Evolutionary conservation across 2,113 vertebrate species (phyloP), one percentile per base, ranked within the genome.

Genomic region (Brachyhypopomus occidentalis): DNA sequence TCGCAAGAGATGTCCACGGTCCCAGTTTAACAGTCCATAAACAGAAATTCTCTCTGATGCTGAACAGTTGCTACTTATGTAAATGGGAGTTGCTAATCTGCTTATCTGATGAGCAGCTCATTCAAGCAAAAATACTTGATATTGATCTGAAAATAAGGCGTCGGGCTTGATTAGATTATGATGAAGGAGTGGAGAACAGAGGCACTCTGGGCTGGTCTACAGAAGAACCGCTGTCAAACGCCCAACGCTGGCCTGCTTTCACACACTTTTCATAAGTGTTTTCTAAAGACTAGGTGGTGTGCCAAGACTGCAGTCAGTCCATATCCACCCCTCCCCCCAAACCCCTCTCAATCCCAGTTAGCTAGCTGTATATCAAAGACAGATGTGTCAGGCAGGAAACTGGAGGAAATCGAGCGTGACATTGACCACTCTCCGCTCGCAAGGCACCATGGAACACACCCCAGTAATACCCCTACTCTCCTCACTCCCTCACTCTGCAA

Each of bases 301-400:
- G 79, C 82, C 75, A 80, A 86, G 63, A 78, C 75, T 77, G 69
- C 70, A 78, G 77, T 83, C 58, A 77, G 62, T 75, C 77, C 82
- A 84, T 83, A 78, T 71, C 71, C 70, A 75, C 14, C 59, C 76
- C 69, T 48, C 34, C 62, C 3, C 66, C 22, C 41, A 36, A 55
- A 27, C 12, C 38, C 58, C 55, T 66, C 72, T 58, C 36, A 74
- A 48, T 75, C 76, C 56, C 76, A 30, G 63, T 83, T 84, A 83
- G 85, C 79, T 81, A 87, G 87, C 86, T 89, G 84, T 87, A 87
- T 86, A 89, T 85, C 79, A 87, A 79, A 85, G 62, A 84, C 88
- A 89, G 87, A 89, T 89, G 86, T 85, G 74, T 74, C 12, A 67
- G 75, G 55, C 85, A 88, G 84, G 87, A 89, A 87, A 84, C 73